A percentile compares a stretch with the other conserved stretches of the same genome.
These are phyloP conservation scores for Muschampia plurimacula DNA, from an alignment of 2,888 invertebrate species.

Conservation along the genomic window DNA sequence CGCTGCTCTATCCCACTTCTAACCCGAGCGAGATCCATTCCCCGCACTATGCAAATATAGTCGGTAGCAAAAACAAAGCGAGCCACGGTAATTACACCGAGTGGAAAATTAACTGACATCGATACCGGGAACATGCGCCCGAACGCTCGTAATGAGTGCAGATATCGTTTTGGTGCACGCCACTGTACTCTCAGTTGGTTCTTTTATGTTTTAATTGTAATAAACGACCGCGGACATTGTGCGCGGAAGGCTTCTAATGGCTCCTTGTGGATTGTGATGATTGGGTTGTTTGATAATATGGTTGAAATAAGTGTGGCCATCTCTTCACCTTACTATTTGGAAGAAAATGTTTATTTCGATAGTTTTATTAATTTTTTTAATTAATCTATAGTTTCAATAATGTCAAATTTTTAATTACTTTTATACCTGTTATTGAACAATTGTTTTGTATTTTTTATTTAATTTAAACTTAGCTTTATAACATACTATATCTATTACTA, in stretches of 20 bases:
- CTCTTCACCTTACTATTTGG: no score
- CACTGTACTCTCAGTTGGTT: slow-evolving; percentile 52
- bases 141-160: slow-evolving; percentile 71
- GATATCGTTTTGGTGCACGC: slow-evolving; percentile 72
- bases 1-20: slow-evolving; percentile 38
- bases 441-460: no score
- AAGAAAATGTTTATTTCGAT: no score
- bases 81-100: slow-evolving; percentile 83
- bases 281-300: no score
- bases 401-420: no score
- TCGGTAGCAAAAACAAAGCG: slow-evolving; percentile 84
- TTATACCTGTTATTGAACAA: no score
- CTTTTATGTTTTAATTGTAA: slow-evolving; percentile 35
- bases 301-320: no score
- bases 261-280: no score
- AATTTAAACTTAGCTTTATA: no score
- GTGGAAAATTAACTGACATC: slow-evolving; percentile 83
- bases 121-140: slow-evolving; percentile 73
- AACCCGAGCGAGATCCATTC: slow-evolving; percentile 61
- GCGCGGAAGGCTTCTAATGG: not conserved
- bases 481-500: no score
- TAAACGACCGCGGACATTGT: slow-evolving; percentile 12
- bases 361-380: no score
- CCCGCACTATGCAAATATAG: slow-evolving; percentile 83
- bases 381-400: no score